A percentile compares a stretch with the other conserved stretches of the same genome.
phyloP scores from a whole-genome alignment of 2,113 vertebrate genomes.

The Himantopus leucocephalus region DNA sequence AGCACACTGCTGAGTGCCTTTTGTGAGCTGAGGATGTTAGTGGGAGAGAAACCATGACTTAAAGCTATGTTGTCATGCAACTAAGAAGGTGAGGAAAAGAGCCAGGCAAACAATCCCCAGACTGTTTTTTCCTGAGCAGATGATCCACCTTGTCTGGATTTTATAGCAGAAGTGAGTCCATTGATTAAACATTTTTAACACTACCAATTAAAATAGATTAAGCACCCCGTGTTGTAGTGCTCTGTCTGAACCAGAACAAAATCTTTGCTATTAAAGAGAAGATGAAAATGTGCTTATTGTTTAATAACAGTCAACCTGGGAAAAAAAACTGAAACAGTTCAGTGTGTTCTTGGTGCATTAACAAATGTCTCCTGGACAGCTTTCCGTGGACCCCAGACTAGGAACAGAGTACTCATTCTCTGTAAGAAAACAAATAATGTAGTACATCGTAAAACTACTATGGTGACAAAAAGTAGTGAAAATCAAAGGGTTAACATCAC shows the following conservation, averaged over 20 bases:
- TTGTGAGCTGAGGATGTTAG: neutral
- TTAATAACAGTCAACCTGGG: neutral
- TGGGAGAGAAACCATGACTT: neutral
- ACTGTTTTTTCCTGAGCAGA: neutral
- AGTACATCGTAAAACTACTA: neutral
- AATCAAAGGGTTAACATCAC: neutral
- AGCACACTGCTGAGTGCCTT: neutral
- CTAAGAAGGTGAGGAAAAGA: neutral
- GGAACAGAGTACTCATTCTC: neutral
- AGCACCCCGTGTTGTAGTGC: neutral
- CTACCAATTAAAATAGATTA: neutral
- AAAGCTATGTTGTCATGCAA: neutral
- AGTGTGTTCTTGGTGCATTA: neutral
- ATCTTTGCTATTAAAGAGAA: neutral
- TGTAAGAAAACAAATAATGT: neutral
- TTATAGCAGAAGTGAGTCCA: neutral
- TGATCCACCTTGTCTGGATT: neutral
- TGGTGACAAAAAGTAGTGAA: neutral
- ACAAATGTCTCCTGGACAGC: neutral
- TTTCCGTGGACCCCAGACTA: neutral
- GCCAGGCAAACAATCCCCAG: neutral
- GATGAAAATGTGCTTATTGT: neutral
- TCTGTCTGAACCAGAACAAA: neutral
- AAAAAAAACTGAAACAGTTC: neutral
- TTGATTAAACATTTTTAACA: neutral